A percentile compares a stretch with the other conserved stretches of the same genome.
These are phyloP conservation scores for Boloria selene DNA, from an alignment of 2,888 invertebrate species.

Conservation along the genomic window DNA sequence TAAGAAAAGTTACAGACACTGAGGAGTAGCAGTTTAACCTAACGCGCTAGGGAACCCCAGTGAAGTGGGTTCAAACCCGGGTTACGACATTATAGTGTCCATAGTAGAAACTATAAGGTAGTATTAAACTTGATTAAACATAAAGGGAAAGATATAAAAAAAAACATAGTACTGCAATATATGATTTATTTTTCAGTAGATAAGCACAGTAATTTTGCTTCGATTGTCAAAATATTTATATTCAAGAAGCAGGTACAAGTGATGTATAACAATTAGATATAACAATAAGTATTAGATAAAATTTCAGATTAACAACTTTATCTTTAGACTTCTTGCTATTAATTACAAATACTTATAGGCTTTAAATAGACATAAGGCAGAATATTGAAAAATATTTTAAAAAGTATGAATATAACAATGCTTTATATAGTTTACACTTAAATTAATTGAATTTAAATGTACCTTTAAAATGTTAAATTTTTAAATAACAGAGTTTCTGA, in stretches of 20 bases:
- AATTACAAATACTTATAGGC: constrained; percentile 35
- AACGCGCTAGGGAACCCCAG: no score
- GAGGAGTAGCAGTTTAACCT: no score
- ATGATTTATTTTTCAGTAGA: constrained; percentile 79
- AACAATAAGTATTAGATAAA: constrained; percentile 52
- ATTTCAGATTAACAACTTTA: constrained; percentile 51
- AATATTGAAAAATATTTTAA: constrained; percentile 10
- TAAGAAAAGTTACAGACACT: no score
- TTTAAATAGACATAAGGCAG: constrained; percentile 24
- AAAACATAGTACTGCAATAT: constrained; percentile 64
- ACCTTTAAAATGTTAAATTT: no score
- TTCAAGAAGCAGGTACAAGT: constrained; percentile 80
- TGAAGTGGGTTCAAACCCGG: no score
- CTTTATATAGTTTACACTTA: not conserved
- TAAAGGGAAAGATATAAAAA: constrained; percentile 47
- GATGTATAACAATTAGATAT: constrained; percentile 75
- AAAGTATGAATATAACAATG: not conserved
- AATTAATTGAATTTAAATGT: no score
- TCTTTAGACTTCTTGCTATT: constrained; percentile 49
- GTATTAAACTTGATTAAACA: not conserved
- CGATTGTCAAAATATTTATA: constrained; percentile 79
- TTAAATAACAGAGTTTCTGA: no score
- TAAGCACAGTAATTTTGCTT: constrained; percentile 83
- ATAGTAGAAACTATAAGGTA: no score
- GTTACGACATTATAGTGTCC: no score